These are phyloP conservation scores for Chauna torquata DNA, from an alignment of 2,113 vertebrate species.

Conservation along the genomic window DNA sequence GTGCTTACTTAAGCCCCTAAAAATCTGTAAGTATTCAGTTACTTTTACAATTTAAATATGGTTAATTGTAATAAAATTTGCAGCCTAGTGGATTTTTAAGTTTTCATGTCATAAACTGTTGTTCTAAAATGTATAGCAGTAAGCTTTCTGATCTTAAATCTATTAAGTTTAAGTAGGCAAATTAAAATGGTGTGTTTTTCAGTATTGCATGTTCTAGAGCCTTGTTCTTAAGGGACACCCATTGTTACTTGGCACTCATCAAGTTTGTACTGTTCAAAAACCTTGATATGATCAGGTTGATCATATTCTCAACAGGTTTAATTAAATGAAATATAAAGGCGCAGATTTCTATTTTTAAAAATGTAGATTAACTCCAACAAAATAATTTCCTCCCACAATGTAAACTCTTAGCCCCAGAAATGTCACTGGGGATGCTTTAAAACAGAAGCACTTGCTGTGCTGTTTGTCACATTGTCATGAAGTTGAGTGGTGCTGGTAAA, in stretches of 20 bases:
- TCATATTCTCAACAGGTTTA: background rate
- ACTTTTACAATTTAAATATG: background rate
- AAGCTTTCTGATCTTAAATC: background rate
- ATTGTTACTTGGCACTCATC: background rate
- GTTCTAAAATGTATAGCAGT: background rate
- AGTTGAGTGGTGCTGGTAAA: background rate
- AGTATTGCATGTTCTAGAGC: background rate
- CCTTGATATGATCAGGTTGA: background rate
- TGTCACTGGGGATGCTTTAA: background rate
- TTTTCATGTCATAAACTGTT: background rate
- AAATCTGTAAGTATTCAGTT: slow-evolving; percentile 60
- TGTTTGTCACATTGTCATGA: background rate
- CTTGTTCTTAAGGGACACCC: background rate
- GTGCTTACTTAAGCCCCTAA: slow-evolving; percentile 69
- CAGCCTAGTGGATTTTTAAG: background rate
- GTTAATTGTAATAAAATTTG: background rate
- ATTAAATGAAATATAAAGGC: background rate
- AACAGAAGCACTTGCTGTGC: background rate
- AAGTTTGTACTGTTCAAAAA: background rate
- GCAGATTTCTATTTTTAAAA: background rate
- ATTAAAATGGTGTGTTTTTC: background rate
- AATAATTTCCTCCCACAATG: background rate
- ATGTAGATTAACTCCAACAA: background rate
- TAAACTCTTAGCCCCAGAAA: background rate
- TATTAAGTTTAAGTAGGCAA: background rate